Evolutionary conservation across 2,113 vertebrate species (phyloP).

Genomic region (Neofelis nebulosa): DNA sequence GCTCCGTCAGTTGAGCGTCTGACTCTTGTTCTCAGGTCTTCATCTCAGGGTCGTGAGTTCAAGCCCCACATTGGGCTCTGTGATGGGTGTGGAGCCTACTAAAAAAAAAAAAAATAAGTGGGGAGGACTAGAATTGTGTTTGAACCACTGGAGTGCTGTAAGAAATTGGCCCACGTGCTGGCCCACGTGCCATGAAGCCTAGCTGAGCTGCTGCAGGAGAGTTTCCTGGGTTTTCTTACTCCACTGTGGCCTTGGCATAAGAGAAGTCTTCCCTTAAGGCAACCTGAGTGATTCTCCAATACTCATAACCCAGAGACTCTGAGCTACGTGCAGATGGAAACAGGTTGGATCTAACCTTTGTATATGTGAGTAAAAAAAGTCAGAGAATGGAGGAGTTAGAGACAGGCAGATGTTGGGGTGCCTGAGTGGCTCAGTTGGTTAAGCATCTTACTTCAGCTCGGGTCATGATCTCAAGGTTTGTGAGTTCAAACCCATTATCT

Average conservation of each 20-base stretch:
- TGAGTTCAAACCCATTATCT: too few species aligned
- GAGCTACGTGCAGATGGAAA: neutral
- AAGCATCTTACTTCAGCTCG: too few species aligned
- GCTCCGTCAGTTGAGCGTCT: too few species aligned
- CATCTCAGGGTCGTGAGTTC: too few species aligned
- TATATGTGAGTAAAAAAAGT: neutral
- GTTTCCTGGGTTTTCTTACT: neutral
- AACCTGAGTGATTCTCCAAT: neutral
- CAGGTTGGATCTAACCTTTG: neutral
- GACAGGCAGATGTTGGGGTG: neutral
- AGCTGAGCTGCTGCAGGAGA: neutral
- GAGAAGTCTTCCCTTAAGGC: neutral
- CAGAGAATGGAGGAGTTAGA: neutral
- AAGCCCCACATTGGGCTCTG: too few species aligned
- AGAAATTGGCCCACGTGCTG: neutral
- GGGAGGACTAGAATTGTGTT: neutral
- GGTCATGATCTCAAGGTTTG: too few species aligned
- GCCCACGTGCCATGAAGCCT: neutral
- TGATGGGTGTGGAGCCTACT: too few species aligned
- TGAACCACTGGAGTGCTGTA: neutral
- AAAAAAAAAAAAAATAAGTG: too few species aligned
- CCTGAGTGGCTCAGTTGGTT: too few species aligned
- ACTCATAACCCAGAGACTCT: neutral
- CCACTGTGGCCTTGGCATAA: neutral
- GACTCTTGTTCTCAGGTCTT: too few species aligned